These are phyloP conservation scores for Aurelia aurita complex sp. Pacific DNA, from an alignment of 30 jellyfish, hydroid and myxozoan genomes.

Conservation along the genomic window DNA sequence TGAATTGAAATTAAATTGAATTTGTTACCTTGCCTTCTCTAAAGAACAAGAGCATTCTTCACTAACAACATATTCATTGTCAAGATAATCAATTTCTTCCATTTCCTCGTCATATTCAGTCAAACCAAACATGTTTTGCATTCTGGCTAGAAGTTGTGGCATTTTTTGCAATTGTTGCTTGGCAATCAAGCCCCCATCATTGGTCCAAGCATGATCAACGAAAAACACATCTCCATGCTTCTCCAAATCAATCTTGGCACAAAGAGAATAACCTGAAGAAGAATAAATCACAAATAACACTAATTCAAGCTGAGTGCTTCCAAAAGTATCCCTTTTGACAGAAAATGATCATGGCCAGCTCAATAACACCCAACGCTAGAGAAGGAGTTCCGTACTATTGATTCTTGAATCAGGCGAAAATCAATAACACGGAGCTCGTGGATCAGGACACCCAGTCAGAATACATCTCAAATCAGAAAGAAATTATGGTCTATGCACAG, in stretches of 20 bases:
- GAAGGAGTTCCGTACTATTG: too few relatives aligned
- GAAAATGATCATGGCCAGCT: too few relatives aligned
- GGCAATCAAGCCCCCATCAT: constrained; percentile 74
- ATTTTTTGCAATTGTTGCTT: constrained; percentile 64
- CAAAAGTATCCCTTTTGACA: too few relatives aligned
- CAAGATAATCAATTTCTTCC: constrained; percentile 8
- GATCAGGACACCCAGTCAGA: too few relatives aligned
- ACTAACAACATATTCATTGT: constrained; percentile 19
- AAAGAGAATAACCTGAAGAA: constrained; percentile 8
- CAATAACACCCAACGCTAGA: too few relatives aligned
- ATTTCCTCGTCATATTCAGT: constrained; percentile 14
- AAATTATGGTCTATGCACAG: too few relatives aligned
- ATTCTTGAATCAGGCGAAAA: too few relatives aligned
- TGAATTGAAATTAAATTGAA: too few relatives aligned
- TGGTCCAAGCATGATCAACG: constrained; percentile 91
- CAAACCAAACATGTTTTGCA: constrained; percentile 69
- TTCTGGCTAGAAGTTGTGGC: constrained; percentile 64
- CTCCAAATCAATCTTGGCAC: constrained; percentile 50
- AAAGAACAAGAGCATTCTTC: constrained; percentile 36
- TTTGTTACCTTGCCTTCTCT: constrained; percentile 46
- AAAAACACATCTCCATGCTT: constrained; percentile 67
- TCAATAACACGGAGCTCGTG: too few relatives aligned
- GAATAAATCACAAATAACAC: too few relatives aligned
- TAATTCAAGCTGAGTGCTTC: too few relatives aligned
- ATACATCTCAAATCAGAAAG: too few relatives aligned